phyloP scores from a whole-genome alignment of 2,113 vertebrate species.

The Solea senegalensis region DNA sequence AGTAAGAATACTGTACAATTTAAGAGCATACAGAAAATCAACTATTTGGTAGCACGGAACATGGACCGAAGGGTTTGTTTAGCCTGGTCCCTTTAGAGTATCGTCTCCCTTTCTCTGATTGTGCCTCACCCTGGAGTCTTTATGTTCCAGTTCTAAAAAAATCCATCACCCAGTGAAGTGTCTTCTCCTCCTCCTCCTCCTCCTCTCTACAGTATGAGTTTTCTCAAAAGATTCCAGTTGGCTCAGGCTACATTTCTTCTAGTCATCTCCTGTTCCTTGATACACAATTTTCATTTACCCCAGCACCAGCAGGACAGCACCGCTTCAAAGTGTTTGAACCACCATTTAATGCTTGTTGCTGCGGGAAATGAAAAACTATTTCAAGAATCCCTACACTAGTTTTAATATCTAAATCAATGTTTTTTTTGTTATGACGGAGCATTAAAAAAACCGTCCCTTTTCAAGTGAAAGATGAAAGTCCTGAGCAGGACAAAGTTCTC shows the following conservation, averaged over 20 bases:
- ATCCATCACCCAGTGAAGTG: constrained; percentile 58
- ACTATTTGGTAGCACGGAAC: neutral
- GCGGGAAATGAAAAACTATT: constrained; percentile 46
- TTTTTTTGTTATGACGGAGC: neutral
- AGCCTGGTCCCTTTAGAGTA: constrained; percentile 22
- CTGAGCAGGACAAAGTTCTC: constrained; percentile 25
- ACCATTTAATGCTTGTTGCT: constrained; percentile 39
- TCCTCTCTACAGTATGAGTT: constrained; percentile 31
- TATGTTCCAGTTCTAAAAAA: constrained; percentile 47
- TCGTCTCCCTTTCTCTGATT: constrained; percentile 14
- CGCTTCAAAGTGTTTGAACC: constrained; percentile 41
- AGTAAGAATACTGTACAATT: too few species aligned
- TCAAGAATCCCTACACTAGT: constrained; percentile 7
- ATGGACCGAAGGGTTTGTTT: too few species aligned
- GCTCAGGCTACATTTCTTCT: constrained; percentile 60
- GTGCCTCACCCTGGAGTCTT: constrained; percentile 26
- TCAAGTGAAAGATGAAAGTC: constrained; percentile 41
- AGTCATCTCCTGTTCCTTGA: constrained; percentile 53
- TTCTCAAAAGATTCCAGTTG: constrained; percentile 75
- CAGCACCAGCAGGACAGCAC: constrained; percentile 53
- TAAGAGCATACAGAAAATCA: too few species aligned
- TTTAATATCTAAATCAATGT: constrained; percentile 26
- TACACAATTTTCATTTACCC: constrained; percentile 67
- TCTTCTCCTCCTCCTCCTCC: constrained; percentile 20
- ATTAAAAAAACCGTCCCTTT: constrained; percentile 18